A percentile compares a stretch with the other conserved stretches of the same genome.
Conservation (phyloP, 37 sponge, comb jelly and placozoan species). For the Ianthella basta region DNA sequence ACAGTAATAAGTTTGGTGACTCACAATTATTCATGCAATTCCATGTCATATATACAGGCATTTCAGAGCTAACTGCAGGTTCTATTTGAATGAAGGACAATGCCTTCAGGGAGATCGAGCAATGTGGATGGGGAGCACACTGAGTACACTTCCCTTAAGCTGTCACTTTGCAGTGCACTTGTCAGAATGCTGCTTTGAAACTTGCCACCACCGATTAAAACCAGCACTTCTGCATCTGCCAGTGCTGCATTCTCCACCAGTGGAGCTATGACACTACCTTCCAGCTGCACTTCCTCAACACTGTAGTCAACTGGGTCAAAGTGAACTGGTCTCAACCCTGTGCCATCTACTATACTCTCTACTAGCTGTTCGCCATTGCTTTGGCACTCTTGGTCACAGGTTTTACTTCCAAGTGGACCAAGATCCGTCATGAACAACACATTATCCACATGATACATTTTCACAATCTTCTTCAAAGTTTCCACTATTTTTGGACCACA, state of each 20-base stretch:
- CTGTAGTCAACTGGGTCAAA: conserved; percentile 7
- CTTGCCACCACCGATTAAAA: conserved; percentile 2
- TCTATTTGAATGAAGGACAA: no score
- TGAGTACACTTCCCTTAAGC: background rate
- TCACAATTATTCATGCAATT: no score
- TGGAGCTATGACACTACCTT: background rate
- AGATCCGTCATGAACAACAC: background rate
- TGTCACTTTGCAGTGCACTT: background rate
- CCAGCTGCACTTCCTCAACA: no score
- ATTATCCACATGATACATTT: background rate
- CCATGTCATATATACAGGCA: no score
- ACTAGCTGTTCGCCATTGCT: background rate
- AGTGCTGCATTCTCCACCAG: background rate
- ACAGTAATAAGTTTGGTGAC: no score
- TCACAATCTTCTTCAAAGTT: no score
- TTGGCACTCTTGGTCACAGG: background rate
- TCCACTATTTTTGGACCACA: no score
- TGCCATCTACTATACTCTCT: background rate
- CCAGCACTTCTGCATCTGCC: background rate
- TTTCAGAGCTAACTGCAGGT: no score
- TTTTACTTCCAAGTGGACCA: background rate
- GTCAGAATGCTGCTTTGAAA: conserved; percentile 8
- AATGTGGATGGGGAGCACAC: background rate
- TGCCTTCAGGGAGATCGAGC: no score
- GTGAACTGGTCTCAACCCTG: background rate